Evolutionary conservation across 2,797 vertebrate genomes (phyloP).

Genomic region (Lithobates pipiens): DNA sequence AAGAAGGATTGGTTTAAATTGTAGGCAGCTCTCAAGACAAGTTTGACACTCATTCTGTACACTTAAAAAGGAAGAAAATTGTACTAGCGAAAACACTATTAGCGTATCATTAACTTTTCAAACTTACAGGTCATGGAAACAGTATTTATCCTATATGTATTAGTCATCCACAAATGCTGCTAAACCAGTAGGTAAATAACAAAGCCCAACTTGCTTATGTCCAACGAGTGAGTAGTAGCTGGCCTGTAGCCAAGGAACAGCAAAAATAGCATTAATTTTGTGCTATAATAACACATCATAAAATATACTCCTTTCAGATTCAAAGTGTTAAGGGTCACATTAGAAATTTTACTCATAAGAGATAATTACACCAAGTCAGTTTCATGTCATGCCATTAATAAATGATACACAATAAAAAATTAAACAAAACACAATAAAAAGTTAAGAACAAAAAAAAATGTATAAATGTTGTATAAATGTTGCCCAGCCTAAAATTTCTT

Average conservation of each 20-base stretch:
- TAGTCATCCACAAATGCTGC: neutral
- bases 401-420: neutral
- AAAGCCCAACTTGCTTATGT: neutral
- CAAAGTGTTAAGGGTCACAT: neutral
- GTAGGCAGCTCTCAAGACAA: constrained; percentile 49
- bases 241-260: neutral
- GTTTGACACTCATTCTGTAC: constrained; percentile 32
- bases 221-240: neutral
- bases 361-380: neutral
- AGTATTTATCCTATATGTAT: neutral
- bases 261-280: neutral
- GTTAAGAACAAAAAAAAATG: neutral
- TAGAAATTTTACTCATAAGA: neutral
- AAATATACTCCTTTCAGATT: neutral
- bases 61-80: constrained; percentile 34
- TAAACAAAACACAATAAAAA: too few relatives aligned
- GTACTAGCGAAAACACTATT: constrained; percentile 10
- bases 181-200: neutral
- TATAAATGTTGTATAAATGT: neutral
- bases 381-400: neutral
- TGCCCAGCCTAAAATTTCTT: neutral
- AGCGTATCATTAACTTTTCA: constrained; percentile 30
- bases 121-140: neutral
- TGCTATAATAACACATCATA: neutral
- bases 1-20: constrained; percentile 51